These are phyloP conservation scores for Carapus acus DNA, from an alignment of 2,797 vertebrate species.

Conservation along the genomic window DNA sequence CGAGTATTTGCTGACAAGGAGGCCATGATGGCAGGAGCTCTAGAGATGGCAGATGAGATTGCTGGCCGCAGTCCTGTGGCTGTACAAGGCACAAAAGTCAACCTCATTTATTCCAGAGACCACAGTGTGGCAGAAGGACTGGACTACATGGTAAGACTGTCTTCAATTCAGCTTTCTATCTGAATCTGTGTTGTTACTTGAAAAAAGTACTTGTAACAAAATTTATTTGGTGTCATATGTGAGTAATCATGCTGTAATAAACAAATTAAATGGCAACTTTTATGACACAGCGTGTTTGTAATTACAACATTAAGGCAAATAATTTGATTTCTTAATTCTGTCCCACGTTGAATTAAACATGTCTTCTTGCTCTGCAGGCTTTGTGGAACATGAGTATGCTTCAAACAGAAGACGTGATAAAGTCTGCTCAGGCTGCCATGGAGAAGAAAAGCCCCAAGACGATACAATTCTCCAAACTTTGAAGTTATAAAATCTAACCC, in stretches of 20 bases:
- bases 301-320: too few species aligned
- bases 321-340: too few species aligned
- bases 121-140: slow-evolving; percentile 77
- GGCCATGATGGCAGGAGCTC: slow-evolving; percentile 70
- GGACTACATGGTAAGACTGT: slow-evolving; percentile 73
- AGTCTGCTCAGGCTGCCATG: slow-evolving; percentile 77
- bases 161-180: too few species aligned
- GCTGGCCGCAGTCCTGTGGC: slow-evolving; percentile 83
- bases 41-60: slow-evolving; percentile 79
- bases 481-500: slow-evolving; percentile 22
- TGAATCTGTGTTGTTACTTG: too few species aligned
- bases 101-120: slow-evolving; percentile 82
- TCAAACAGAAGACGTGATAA: slow-evolving; percentile 80
- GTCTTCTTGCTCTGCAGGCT: slow-evolving; percentile 59
- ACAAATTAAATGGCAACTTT: too few species aligned
- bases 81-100: slow-evolving; percentile 84
- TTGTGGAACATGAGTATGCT: slow-evolving; percentile 94
- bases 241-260: too few species aligned
- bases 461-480: slow-evolving; percentile 78
- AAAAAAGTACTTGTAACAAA: too few species aligned
- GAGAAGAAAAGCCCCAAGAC: slow-evolving; percentile 78
- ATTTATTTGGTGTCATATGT: too few species aligned
- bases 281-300: too few species aligned
- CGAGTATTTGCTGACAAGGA: slow-evolving; percentile 82
- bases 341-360: background rate